Evolutionary conservation across 2,888 invertebrate species (phyloP), one percentile per base, ranked within the genome.

Genomic region (Callyntrura guangdongensis): DNA sequence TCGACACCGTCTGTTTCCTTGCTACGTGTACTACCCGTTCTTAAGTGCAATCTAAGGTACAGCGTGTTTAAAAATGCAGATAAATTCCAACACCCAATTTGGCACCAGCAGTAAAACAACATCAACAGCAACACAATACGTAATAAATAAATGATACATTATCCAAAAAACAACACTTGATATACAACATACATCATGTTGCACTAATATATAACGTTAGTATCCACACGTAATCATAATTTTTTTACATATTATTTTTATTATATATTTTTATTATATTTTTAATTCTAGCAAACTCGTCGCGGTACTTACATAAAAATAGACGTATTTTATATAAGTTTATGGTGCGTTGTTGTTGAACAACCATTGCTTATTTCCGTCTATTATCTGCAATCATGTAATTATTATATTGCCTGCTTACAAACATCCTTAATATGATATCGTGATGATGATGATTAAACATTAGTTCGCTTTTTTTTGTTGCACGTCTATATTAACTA

Each of bases 11-110:
- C 61, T 56, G 79, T 59, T 64, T 64, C 64, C 61, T 83, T 8
- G 14, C 20, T n/a, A n/a, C n/a, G n/a, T 64, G 0, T 11, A 25
- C 59, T 59, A 17, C 4, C 47, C 47, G 36, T 53, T 25, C 45
- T 53, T 67, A 69, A 84, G 53, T 84, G 22, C 45, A 61, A 61
- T 22, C 64, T 22, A 17, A 25, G 49, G 25, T 85, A 36, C 53
- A 72, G 36, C 72, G 59, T 85, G 72, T 20, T 85, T 59, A 86
- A 86, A 86, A 74, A 88, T 83, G 83, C 59, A 25, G 56, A 59
- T 67, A 87, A 87, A 89, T 89, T 89, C 89, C 89, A 89, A 89
- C 89, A 89, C 89, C 89, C 89, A 77, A 89, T 89, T 89, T 89
- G 89, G 89, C 89, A 89, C 89, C 89, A 89, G 45, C 72, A 74